A percentile compares a stretch with the other conserved stretches of the same genome.
Conservation (phyloP, 2,888 invertebrate species). For the Drosophila siamana region DNA sequence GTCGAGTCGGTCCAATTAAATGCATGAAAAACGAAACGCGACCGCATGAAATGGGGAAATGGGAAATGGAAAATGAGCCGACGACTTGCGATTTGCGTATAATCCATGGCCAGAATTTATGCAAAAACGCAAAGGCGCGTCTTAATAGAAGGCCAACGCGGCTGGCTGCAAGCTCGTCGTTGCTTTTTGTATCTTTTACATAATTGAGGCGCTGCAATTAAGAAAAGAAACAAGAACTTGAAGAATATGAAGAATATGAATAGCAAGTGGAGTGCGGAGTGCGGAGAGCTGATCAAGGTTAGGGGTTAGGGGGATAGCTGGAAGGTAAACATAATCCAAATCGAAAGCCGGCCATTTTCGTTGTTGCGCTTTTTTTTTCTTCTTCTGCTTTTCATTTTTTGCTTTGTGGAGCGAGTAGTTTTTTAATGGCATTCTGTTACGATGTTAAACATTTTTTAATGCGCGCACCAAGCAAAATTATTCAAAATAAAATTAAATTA, state of each 20-base stretch:
- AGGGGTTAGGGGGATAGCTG: neutral
- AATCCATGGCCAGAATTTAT: constrained; percentile 69
- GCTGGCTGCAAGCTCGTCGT: too few species aligned
- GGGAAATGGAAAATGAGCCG: constrained; percentile 32
- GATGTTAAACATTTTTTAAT: constrained; percentile 62
- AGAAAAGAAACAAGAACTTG: constrained; percentile 40
- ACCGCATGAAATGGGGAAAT: constrained; percentile 38
- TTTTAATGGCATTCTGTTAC: constrained; percentile 66
- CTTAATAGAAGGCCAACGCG: constrained; percentile 40
- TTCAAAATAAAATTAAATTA: constrained; percentile 71
- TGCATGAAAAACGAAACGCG: constrained; percentile 65
- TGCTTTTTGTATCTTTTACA: constrained; percentile 46
- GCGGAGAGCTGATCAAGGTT: neutral
- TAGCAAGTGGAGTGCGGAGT: neutral
- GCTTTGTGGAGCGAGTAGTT: constrained; percentile 33
- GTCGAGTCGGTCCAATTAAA: constrained; percentile 58
- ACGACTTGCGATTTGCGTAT: constrained; percentile 72
- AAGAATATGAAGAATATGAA: constrained; percentile 2
- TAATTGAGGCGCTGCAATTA: constrained; percentile 71
- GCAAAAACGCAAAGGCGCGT: constrained; percentile 48
- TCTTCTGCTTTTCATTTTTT: too few species aligned
- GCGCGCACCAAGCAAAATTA: constrained; percentile 60
- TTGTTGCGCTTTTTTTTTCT: too few species aligned
- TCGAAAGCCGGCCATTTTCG: constrained; percentile 55
- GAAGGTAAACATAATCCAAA: constrained; percentile 60